Evolutionary conservation across 2,888 invertebrate species (phyloP).

Genomic region (Pyrrhopygopsis socrates): DNA sequence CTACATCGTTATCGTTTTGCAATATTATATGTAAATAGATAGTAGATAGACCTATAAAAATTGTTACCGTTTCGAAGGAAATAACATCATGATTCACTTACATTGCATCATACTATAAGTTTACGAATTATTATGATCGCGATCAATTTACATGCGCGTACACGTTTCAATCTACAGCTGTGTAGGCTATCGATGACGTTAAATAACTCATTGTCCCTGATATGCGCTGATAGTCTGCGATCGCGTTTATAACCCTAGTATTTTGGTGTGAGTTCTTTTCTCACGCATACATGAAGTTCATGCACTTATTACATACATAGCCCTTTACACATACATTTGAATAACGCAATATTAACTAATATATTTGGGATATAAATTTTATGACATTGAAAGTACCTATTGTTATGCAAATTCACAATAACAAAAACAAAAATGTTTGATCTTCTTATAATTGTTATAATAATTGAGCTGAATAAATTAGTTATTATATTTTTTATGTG

Average conservation of each 20-base stretch:
- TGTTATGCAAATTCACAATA: neutral
- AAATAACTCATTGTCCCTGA: slow-evolving; percentile 90
- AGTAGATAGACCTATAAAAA: too few relatives aligned
- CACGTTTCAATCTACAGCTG: slow-evolving; percentile 89
- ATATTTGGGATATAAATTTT: neutral
- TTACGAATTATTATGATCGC: slow-evolving; percentile 89
- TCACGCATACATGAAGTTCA: slow-evolving; percentile 83
- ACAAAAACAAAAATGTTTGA: too few relatives aligned
- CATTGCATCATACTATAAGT: slow-evolving; percentile 87
- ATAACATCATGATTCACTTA: slow-evolving; percentile 88
- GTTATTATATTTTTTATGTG: slow-evolving; percentile 29
- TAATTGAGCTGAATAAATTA: too few relatives aligned
- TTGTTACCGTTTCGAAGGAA: neutral
- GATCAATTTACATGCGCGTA: slow-evolving; percentile 71
- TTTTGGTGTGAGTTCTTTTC: slow-evolving; percentile 87
- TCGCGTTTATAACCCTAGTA: slow-evolving; percentile 76
- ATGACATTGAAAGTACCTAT: neutral
- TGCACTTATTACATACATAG: too few relatives aligned
- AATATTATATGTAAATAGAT: too few relatives aligned
- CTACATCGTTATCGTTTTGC: too few relatives aligned
- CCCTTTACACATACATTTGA: too few relatives aligned
- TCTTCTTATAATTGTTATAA: too few relatives aligned
- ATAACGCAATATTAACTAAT: neutral
- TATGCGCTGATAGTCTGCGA: slow-evolving; percentile 69
- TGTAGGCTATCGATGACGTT: slow-evolving; percentile 91